Evolutionary conservation across 2,888 invertebrate genomes (phyloP).

Genomic region (Tanypteryx hageni): DNA sequence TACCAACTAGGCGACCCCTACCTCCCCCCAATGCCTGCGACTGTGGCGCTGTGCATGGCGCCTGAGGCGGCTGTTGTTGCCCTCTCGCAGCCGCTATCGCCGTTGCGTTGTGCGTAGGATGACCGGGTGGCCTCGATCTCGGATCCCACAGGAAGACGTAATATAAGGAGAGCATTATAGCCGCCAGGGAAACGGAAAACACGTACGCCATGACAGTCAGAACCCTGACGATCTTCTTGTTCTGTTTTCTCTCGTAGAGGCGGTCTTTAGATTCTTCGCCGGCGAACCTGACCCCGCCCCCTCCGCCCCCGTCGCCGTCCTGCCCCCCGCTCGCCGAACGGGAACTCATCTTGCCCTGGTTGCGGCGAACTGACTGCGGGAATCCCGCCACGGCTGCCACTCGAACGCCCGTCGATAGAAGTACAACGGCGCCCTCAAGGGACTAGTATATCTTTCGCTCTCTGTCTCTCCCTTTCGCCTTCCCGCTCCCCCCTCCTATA

Average conservation of each 20-base stretch:
- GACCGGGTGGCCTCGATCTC: constrained; percentile 70
- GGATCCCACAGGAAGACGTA: constrained; percentile 97
- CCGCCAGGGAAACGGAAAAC: constrained; percentile 94
- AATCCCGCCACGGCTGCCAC: constrained; percentile 61
- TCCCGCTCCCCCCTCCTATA: background rate
- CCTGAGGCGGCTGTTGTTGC: background rate
- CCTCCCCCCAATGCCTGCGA: background rate
- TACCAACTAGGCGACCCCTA: background rate
- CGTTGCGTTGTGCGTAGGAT: constrained; percentile 20
- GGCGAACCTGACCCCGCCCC: constrained; percentile 79
- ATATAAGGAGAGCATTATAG: constrained; percentile 94
- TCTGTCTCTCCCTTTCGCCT: background rate
- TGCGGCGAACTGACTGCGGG: constrained; percentile 68
- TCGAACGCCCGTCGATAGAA: constrained; percentile 6
- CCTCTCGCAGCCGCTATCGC: background rate
- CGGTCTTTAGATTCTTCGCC: constrained; percentile 82
- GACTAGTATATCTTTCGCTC: background rate
- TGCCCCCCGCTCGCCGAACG: constrained; percentile 76
- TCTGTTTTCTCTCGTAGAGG: constrained; percentile 87
- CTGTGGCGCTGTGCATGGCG: constrained; percentile 29
- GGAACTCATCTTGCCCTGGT: constrained; percentile 77
- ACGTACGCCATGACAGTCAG: constrained; percentile 96
- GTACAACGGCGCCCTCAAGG: background rate
- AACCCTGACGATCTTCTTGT: constrained; percentile 92
- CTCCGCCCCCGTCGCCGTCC: constrained; percentile 52